Evolutionary conservation across 2,113 vertebrate species (phyloP).

Genomic region (Passer domesticus): DNA sequence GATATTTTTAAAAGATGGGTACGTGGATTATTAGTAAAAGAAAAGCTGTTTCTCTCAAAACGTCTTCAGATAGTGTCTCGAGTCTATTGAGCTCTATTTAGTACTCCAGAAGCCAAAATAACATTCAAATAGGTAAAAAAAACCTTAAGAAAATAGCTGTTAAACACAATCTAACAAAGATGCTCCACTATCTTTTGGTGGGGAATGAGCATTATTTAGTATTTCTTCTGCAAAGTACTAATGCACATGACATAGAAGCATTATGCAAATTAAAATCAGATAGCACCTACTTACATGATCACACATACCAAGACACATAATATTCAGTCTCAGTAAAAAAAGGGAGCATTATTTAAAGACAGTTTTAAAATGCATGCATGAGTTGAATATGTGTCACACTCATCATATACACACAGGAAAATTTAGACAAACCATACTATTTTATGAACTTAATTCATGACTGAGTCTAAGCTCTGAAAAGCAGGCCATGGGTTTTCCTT

Average conservation of each 20-base stretch:
- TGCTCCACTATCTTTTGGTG: background rate
- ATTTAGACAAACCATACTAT: background rate
- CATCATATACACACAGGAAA: background rate
- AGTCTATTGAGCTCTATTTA: background rate
- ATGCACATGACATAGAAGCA: background rate
- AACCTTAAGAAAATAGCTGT: background rate
- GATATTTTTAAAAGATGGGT: background rate
- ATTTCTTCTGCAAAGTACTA: background rate
- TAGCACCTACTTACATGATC: background rate
- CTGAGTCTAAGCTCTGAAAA: constrained; percentile 8
- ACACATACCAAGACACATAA: background rate
- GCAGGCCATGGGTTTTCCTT: background rate
- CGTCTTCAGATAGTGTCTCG: background rate
- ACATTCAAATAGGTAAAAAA: background rate
- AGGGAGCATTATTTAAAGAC: background rate
- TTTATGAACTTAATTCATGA: background rate
- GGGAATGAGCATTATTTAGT: background rate
- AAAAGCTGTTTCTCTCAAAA: background rate
- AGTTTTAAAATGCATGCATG: background rate
- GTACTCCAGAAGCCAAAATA: background rate
- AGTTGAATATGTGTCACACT: background rate
- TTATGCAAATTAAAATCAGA: background rate
- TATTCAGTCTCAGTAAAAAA: background rate
- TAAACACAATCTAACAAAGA: background rate
- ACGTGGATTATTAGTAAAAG: background rate